Percentiles rank a stretch among this genome's conserved stretches.
phyloP scores from a whole-genome alignment of 1,140 invertebrate genomes.

The Drosophila busckii region DNA sequence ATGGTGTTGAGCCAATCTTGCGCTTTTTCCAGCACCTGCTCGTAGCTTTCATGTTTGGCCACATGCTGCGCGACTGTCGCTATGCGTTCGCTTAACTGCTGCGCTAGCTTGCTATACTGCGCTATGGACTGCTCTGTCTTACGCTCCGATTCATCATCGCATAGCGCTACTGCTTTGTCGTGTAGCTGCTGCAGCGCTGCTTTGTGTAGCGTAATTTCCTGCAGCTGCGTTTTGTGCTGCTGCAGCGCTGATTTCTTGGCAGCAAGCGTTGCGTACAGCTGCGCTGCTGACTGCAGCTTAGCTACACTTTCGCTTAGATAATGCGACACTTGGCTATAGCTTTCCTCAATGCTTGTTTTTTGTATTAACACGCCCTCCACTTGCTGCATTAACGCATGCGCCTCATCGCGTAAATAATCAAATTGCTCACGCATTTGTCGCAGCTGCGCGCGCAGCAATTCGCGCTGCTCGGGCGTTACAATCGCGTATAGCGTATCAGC shows the following conservation, averaged over 20 bases:
- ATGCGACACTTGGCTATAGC: constrained; percentile 88
- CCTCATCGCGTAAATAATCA: constrained; percentile 90
- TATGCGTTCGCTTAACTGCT: constrained; percentile 85
- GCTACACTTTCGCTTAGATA: constrained; percentile 88
- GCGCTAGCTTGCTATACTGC: constrained; percentile 84
- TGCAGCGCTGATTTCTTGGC: constrained; percentile 93
- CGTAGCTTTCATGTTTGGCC: constrained; percentile 89
- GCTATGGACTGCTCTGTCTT: constrained; percentile 85
- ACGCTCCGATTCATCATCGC: constrained; percentile 86
- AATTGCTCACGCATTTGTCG: constrained; percentile 89
- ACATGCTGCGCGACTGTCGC: constrained; percentile 85
- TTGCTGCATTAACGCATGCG: constrained; percentile 90
- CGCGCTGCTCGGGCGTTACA: constrained; percentile 91
- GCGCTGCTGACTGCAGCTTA: constrained; percentile 85
- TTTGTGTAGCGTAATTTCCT: constrained; percentile 90
- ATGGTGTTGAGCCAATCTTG: constrained; percentile 84
- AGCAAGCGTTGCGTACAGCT: constrained; percentile 86
- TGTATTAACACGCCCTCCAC: constrained; percentile 92
- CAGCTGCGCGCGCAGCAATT: constrained; percentile 89
- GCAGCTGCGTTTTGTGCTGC: constrained; percentile 85
- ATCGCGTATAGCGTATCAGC: constrained; percentile 93
- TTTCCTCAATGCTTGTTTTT: constrained; percentile 93
- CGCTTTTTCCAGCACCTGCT: constrained; percentile 86
- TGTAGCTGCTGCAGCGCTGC: constrained; percentile 88
- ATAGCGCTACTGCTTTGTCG: constrained; percentile 85